Evolutionary conservation across 2,888 invertebrate species (phyloP), one percentile per base, ranked within the genome.

Genomic region (Apeira syringaria): DNA sequence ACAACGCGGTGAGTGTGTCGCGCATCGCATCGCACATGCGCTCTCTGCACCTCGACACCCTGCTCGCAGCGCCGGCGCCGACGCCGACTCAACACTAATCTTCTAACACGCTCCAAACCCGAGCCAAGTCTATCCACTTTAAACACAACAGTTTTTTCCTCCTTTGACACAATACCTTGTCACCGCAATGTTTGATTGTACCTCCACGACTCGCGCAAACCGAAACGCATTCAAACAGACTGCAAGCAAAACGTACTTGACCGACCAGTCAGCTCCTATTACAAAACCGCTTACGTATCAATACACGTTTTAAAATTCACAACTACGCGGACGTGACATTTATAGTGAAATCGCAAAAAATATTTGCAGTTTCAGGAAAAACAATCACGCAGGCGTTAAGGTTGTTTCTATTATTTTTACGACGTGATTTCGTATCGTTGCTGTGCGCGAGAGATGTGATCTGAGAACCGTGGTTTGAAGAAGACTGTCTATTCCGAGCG

Each of bases 1-100:
- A 64, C 56, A 86, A 68, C 54, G 79, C 74, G 59, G 84, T 67
- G 54, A 87, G 74, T 77, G 82, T 85, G 54, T 86, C 87, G 52
- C 84, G 89, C 89, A 89, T 88, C 79, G 75, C 88, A 86, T 85
- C 80, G 80, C 82, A 77, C 79, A 78, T 78, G 72, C 77, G 71
- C 56, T 50, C 68, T 44, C 53, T 50, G 61, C 58, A 53, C 53
- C 56, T 49, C 57, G 32, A 41, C 33, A 40, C 33, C 31, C 5
- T 35, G 36, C 28, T 15, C 45, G 42, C 49, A 49, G 50, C 55
- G 54, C 51, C 49, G 42, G 26, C 34, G 44, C 47, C 42, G 40
- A 29, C 20, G 20, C 20, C 24, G 25, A 15, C 33, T 13, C 24
- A 17, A 38, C 11, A 9, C 37, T 8, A 7, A 20, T 20, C 2